phyloP scores from a whole-genome alignment of 2,888 invertebrate genomes.

The Cheilosia grossa region DNA sequence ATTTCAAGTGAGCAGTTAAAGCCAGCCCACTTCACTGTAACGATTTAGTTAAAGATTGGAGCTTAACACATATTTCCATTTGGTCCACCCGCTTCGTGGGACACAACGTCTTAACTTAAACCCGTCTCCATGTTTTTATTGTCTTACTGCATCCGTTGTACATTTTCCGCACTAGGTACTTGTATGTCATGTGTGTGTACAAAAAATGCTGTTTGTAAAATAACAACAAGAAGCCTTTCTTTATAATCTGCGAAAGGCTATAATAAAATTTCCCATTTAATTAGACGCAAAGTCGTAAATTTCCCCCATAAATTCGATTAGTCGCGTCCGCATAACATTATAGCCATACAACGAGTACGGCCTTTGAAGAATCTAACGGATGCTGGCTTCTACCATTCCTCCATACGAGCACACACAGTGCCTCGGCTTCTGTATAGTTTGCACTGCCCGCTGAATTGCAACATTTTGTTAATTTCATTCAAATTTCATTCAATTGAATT shows the following conservation, averaged over 20 bases:
- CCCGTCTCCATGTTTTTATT: conserved; percentile 11
- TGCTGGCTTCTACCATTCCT: conserved; percentile 10
- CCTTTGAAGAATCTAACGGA: conserved; percentile 37
- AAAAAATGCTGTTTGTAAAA: neutral
- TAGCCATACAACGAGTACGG: conserved; percentile 20
- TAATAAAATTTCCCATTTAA: conserved; percentile 70
- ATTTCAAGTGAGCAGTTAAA: neutral
- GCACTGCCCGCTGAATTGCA: conserved; percentile 51
- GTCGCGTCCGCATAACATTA: neutral
- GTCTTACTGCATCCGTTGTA: neutral
- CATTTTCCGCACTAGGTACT: neutral
- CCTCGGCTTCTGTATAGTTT: conserved; percentile 19
- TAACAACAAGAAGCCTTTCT: conserved; percentile 34
- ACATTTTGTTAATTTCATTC: conserved; percentile 68
- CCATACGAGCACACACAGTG: neutral
- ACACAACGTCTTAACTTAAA: neutral
- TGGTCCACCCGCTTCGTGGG: neutral
- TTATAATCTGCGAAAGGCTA: conserved; percentile 64
- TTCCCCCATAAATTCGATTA: conserved; percentile 70
- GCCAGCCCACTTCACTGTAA: neutral
- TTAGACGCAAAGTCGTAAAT: conserved; percentile 69
- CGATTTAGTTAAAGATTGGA: conserved; percentile 1
- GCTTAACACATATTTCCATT: neutral
- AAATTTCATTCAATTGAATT: conserved; percentile 59
- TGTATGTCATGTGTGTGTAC: neutral